These are phyloP conservation scores for Anorthoa munda DNA, from an alignment of 2,888 invertebrate genomes.

Conservation along the genomic window DNA sequence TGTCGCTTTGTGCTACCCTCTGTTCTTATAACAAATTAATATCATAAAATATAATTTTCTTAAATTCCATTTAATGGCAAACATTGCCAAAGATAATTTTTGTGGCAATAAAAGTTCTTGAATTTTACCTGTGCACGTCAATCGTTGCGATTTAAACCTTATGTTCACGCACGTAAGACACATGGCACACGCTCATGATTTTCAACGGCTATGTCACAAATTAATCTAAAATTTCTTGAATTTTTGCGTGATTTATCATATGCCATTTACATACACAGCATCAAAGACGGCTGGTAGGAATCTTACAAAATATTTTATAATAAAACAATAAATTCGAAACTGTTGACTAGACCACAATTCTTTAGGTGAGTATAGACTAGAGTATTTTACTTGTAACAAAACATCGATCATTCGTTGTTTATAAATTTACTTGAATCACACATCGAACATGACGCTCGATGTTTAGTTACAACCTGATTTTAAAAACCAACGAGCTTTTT, in stretches of 20 bases:
- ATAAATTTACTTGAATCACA: too few species aligned
- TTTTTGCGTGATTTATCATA: constrained; percentile 5
- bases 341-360: constrained; percentile 12
- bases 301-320: constrained; percentile 5
- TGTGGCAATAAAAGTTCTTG: not conserved
- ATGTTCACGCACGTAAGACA: not conserved
- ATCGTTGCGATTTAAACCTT: not conserved
- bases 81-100: not conserved
- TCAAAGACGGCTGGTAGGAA: not conserved
- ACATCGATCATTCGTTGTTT: too few species aligned
- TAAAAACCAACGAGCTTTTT: too few species aligned
- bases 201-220: not conserved
- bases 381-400: too few species aligned
- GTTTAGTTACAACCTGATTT: too few species aligned
- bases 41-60: too few species aligned
- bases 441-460: too few species aligned
- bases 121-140: not conserved
- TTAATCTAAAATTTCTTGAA: not conserved
- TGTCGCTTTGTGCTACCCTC: too few species aligned
- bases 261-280: not conserved
- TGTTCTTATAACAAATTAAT: too few species aligned
- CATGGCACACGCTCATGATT: not conserved
- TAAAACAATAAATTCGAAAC: constrained; percentile 3
- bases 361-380: too few species aligned
- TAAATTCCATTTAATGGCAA: not conserved